A percentile compares a stretch with the other conserved stretches of the same genome.
Conservation (phyloP, 2,888 invertebrate genomes). For the Dolomedes plantarius region DNA sequence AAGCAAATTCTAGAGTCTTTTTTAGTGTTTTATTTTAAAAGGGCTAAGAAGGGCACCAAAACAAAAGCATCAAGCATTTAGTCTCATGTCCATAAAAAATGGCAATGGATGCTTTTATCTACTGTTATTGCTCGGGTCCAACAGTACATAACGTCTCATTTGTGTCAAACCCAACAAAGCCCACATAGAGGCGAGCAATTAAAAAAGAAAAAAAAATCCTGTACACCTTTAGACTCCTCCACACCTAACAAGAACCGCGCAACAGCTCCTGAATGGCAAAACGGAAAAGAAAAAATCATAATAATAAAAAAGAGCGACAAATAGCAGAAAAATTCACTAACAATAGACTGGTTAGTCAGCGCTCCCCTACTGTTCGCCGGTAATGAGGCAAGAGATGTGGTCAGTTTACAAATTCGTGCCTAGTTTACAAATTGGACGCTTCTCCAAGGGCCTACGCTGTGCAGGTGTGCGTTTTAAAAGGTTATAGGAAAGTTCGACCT, state of each 20-base stretch:
- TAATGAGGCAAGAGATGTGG: conserved; percentile 20
- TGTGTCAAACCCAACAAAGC: not conserved
- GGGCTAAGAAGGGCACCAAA: too few relatives aligned
- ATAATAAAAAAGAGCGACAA: conserved; percentile 6
- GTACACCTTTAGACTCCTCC: not conserved
- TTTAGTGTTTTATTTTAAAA: too few relatives aligned
- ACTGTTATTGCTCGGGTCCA: too few relatives aligned
- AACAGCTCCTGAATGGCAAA: not conserved
- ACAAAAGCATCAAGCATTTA: too few relatives aligned
- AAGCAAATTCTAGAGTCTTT: too few relatives aligned
- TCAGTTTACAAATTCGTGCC: conserved; percentile 25
- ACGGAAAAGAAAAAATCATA: not conserved
- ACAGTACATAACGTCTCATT: not conserved
- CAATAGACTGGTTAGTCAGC: not conserved
- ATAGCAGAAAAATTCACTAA: not conserved
- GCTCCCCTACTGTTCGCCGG: not conserved
- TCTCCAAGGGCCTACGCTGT: not conserved
- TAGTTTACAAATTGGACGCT: conserved; percentile 4
- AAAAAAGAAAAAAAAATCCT: too few relatives aligned
- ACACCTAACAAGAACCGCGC: not conserved
- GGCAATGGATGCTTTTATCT: too few relatives aligned
- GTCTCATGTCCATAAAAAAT: too few relatives aligned
- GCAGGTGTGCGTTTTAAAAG: not conserved
- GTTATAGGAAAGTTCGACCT: not conserved
- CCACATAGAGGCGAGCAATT: not conserved